Base-by-base conservation (phyloP, 1,140 invertebrate genomes). In the Megalopta genalis region DNA sequence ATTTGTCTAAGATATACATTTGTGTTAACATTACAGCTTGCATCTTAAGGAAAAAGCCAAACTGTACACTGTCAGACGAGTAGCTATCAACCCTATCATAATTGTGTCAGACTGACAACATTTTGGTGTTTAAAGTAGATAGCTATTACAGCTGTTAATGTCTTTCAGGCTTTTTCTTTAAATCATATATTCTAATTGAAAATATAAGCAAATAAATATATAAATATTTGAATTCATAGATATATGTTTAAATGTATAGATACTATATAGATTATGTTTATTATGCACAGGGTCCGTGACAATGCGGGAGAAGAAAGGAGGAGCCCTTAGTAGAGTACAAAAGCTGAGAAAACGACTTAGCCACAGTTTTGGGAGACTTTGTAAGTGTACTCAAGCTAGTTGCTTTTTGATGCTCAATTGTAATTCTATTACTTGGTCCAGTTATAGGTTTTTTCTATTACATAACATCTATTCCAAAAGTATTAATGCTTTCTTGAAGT, bases 341-440 rank as follows among this genome's bases (percentile, higher is more conserved):
- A 97, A 97, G 93, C 95, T 98, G 88, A 97, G 97, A 94, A 97
- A 97, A 94, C 95, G 97, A 90, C 95, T 98, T 88, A 97, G 97
- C 88, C 96, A 97, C 92, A 97, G 97, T 93, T 98, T 98, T 93
- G 97, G 97, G 92, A 95, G 97, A 95, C 94, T 98, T 94, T 97
- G 97, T 98, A 94, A 97, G 97, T 97, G 93, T 64, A 21, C 14
- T 7, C 32, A 54, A 46, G 10, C 42, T 42, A 10, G 9, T 42
- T 57, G 27, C 39, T 65, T 49, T 46, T 37, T 63, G 7, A 39
- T 32, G 46, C 37, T 64, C 16, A 57, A 65, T n/a, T 65, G 46
- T 66, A 66, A 66, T 46, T 46, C 4, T 46, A 39, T 46, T 66
- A 66, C 39, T 42, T 46, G n/a, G 46, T 23, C 21, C 37, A 64